A percentile compares a stretch with the other conserved stretches of the same genome.
phyloP scores from a whole-genome alignment of 2,113 vertebrate species.

The Cercopithecus mona region DNA sequence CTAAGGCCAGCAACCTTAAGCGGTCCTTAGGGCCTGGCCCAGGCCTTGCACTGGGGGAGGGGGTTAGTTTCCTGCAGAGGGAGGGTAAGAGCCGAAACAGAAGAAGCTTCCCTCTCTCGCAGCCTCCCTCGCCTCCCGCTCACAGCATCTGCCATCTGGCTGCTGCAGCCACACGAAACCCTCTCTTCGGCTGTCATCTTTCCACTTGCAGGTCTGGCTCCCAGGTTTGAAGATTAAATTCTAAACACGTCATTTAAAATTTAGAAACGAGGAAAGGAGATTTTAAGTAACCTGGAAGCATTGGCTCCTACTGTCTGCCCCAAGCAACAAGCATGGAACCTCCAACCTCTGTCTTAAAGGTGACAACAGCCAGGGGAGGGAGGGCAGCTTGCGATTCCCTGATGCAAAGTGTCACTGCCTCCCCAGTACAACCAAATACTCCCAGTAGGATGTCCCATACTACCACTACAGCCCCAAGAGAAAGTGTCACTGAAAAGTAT shows the following conservation, averaged over 20 bases:
- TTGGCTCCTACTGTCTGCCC: not conserved
- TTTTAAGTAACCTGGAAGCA: not conserved
- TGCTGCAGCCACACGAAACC: conserved; percentile 15
- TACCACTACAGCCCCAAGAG: not conserved
- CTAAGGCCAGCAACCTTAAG: not conserved
- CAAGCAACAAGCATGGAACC: not conserved
- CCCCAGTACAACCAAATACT: rapidly evolving
- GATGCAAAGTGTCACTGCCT: rapidly evolving
- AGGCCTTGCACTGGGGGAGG: not conserved
- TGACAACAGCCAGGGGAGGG: not conserved
- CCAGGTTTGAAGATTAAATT: conserved; percentile 62
- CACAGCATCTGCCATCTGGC: conserved; percentile 61
- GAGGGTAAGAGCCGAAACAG: not conserved
- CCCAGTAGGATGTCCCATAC: no score
- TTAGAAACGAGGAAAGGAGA: not conserved
- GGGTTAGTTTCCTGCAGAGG: not conserved
- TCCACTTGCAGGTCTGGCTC: conserved; percentile 54
- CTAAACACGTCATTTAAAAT: conserved; percentile 53
- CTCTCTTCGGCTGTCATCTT: conserved; percentile 45
- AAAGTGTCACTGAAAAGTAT: not conserved
- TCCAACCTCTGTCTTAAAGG: not conserved
- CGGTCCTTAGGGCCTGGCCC: rapidly evolving
- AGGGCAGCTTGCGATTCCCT: not conserved
- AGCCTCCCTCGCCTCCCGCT: not conserved
- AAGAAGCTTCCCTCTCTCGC: not conserved